phyloP scores from a whole-genome alignment of 1,140 invertebrate species.

The Lasioglossum baleicum region DNA sequence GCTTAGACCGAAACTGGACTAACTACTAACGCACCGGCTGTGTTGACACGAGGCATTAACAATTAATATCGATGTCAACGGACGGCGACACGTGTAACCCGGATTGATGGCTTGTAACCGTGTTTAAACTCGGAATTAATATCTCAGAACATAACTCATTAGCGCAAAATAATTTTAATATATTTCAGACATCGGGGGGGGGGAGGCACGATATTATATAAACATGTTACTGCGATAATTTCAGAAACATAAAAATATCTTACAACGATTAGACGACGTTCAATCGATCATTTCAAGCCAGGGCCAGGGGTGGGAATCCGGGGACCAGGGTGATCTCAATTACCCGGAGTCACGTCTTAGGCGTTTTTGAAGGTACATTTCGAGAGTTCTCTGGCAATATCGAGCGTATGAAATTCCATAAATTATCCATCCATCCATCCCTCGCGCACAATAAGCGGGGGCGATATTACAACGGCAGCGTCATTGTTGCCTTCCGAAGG shows the following conservation, averaged over 20 bases:
- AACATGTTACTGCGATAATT: too few relatives aligned
- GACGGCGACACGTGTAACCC: background rate
- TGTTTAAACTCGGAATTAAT: background rate
- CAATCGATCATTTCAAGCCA: too few relatives aligned
- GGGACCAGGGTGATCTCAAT: slow-evolving; percentile 17
- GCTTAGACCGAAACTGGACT: slow-evolving; percentile 66
- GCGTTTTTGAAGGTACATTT: slow-evolving; percentile 29
- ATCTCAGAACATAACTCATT: too few relatives aligned
- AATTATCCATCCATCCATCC: slow-evolving; percentile 45
- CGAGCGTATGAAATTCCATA: slow-evolving; percentile 56
- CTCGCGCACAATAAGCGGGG: background rate
- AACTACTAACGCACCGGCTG: slow-evolving; percentile 52
- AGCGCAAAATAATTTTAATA: too few relatives aligned
- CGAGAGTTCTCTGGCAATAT: slow-evolving; percentile 47
- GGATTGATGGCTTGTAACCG: background rate
- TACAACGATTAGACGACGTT: too few relatives aligned
- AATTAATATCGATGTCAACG: slow-evolving; percentile 19
- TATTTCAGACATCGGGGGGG: too few relatives aligned
- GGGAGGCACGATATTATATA: too few relatives aligned
- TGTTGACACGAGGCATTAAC: slow-evolving; percentile 65
- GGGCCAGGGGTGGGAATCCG: too few relatives aligned
- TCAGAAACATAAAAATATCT: too few relatives aligned
- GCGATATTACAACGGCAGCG: slow-evolving; percentile 40
- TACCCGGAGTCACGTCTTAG: slow-evolving; percentile 31
- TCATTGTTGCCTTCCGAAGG: slow-evolving; percentile 43